Conservation (phyloP, 2,113 vertebrate species). For the Axis porcinus region DNA sequence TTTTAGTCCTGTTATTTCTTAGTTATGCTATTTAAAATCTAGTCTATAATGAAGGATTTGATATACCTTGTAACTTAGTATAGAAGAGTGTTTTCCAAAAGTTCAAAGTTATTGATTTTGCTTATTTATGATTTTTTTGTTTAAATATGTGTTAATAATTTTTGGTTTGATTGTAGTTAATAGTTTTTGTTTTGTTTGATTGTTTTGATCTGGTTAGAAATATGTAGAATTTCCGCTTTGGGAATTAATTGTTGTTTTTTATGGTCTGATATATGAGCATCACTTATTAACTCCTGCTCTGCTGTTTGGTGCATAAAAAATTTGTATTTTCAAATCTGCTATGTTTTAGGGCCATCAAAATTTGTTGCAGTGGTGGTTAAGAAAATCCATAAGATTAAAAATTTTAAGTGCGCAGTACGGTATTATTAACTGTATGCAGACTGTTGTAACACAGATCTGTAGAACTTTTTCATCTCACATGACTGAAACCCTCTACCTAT, state of each 20-base stretch:
- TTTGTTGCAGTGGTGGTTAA: background rate
- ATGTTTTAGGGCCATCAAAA: background rate
- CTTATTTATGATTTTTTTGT: background rate
- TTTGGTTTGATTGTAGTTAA: background rate
- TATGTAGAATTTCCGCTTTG: constrained; percentile 36
- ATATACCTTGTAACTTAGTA: constrained; percentile 11
- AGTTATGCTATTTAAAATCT: background rate
- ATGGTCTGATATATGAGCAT: background rate
- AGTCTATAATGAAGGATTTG: background rate
- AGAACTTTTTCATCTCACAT: background rate
- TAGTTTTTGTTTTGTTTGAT: background rate
- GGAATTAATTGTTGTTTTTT: constrained; percentile 42
- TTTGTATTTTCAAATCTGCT: background rate
- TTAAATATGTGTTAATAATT: background rate
- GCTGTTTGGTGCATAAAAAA: background rate
- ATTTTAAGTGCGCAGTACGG: background rate
- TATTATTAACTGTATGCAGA: background rate
- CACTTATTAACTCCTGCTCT: background rate
- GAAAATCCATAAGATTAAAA: background rate
- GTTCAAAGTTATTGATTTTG: constrained; percentile 22
- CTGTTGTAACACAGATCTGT: background rate
- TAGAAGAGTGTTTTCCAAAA: background rate
- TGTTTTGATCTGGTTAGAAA: background rate
- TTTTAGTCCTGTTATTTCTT: background rate
- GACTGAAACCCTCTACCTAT: background rate